phyloP scores from a whole-genome alignment of 2,113 vertebrate genomes.

The Chionis minor region DNA sequence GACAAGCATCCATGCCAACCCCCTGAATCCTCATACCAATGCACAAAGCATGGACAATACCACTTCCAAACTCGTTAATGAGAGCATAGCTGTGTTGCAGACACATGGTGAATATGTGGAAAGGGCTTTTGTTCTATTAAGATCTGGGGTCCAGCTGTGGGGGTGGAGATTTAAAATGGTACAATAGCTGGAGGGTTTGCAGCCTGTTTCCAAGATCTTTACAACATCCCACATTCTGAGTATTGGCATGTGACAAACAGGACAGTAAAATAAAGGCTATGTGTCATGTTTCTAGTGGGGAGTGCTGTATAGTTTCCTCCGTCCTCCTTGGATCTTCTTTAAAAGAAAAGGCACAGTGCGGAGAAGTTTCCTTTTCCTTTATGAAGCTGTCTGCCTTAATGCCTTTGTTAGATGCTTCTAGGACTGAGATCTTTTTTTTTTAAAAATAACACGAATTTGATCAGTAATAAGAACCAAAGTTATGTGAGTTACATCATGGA shows the following conservation, averaged over 20 bases:
- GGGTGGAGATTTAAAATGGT: background rate
- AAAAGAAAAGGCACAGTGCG: background rate
- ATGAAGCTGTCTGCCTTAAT: background rate
- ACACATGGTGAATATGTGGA: background rate
- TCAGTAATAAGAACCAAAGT: constrained; percentile 33
- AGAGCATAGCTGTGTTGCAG: background rate
- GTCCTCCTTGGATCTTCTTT: background rate
- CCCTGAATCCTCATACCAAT: background rate
- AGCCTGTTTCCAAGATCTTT: background rate
- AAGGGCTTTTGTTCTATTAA: constrained; percentile 4
- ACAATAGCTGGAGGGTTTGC: background rate
- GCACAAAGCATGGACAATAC: background rate
- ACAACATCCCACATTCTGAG: background rate
- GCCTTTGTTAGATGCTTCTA: constrained; percentile 21
- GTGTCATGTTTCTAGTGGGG: background rate
- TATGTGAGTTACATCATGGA: background rate
- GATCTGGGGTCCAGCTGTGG: background rate
- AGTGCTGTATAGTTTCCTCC: background rate
- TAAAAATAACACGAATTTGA: background rate
- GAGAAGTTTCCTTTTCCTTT: constrained; percentile 7
- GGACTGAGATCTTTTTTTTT: background rate
- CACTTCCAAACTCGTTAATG: background rate
- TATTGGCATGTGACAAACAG: constrained; percentile 3
- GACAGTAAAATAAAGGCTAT: background rate
- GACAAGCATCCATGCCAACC: background rate